A percentile compares a stretch with the other conserved stretches of the same genome.
phyloP scores from a whole-genome alignment of 2,888 invertebrate genomes.

The Chalcis sispes region DNA sequence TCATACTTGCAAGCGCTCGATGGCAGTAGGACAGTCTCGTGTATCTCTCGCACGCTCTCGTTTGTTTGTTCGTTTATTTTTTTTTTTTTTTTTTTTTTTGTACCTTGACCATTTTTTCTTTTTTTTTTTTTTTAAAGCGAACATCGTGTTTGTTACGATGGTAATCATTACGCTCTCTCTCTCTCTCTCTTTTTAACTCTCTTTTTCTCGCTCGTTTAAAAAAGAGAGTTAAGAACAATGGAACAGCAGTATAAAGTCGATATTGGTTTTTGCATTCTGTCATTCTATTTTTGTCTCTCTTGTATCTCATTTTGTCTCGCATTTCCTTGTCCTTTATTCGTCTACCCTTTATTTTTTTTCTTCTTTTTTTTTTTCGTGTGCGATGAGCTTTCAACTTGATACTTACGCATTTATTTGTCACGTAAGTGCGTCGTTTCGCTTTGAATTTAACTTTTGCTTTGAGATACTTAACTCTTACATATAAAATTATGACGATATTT shows the following conservation, averaged over 20 bases:
- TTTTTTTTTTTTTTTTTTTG: slow-evolving; percentile 18
- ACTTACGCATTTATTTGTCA: no score
- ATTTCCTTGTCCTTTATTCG: not conserved
- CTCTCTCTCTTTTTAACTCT: no score
- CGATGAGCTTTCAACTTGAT: slow-evolving; percentile 29
- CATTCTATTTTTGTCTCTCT: not conserved
- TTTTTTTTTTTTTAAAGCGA: slow-evolving; percentile 1
- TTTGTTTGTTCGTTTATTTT: slow-evolving; percentile 8
- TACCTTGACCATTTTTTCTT: not conserved
- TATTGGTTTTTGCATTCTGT: slow-evolving; percentile 16
- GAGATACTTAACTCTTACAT: no score
- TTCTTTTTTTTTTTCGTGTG: slow-evolving; percentile 8
- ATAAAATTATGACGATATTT: not conserved
- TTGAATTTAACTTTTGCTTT: no score
- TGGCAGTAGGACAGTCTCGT: slow-evolving; percentile 15
- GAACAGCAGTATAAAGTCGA: slow-evolving; percentile 11
- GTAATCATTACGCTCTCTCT: slow-evolving; percentile 40
- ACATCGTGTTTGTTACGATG: slow-evolving; percentile 44
- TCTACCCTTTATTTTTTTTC: not conserved
- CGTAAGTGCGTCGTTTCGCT: not conserved
- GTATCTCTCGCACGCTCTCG: not conserved
- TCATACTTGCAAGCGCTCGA: not conserved
- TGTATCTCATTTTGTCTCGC: not conserved
- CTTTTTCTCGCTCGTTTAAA: slow-evolving; percentile 26
- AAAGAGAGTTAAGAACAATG: slow-evolving; percentile 33